Evolutionary conservation across 2,113 vertebrate species (phyloP), one percentile per base, ranked within the genome.

Genomic region (Ptilorrhoa leucosticta): DNA sequence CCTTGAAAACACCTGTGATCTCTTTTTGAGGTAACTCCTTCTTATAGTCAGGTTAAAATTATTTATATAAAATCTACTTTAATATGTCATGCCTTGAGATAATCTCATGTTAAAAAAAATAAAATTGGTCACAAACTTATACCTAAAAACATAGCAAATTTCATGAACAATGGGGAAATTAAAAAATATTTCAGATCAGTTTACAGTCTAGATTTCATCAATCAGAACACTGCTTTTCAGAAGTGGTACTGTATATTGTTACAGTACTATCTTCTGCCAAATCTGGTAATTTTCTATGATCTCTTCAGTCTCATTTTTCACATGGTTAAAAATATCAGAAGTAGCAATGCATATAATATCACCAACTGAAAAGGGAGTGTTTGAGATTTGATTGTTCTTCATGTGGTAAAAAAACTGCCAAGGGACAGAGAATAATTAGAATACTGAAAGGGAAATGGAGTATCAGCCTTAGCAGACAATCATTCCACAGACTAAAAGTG

Each of bases 361-460:
- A 77, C 18, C 37, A 69, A 66, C 33, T 85, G 58, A 81, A 87
- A 94, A 78, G 11, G 48, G 24, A 78, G 23, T 15, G 9, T 70
- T 69, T 82, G 53, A 88, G n/a, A 84, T 66, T 22, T 83, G 27
- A 82, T 30, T 80, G 18, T 51, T 89, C 66, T 84, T 94, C 66
- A 77, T 86, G 91, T 91, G 68, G 64, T 88, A 87, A 87, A 84
- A 90, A 42, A 15, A 48, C 48, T 24, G 23, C 57, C 40, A 54
- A 66, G 42, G 64, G 35, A 68, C 63, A 80, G 31, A 33, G 35
- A 87, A 15, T 58, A 88, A 81, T 81, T 51, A 80, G 53, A 83
- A 90, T 54, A 94, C 57, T 71, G 72, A 91, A 86, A 84, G 65
- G 44, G 84, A 95, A 93, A 71, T 65, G 83, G 82, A 92, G 57